Conservation (phyloP, 2,113 vertebrate species). For the Phylloscopus trochiloides region DNA sequence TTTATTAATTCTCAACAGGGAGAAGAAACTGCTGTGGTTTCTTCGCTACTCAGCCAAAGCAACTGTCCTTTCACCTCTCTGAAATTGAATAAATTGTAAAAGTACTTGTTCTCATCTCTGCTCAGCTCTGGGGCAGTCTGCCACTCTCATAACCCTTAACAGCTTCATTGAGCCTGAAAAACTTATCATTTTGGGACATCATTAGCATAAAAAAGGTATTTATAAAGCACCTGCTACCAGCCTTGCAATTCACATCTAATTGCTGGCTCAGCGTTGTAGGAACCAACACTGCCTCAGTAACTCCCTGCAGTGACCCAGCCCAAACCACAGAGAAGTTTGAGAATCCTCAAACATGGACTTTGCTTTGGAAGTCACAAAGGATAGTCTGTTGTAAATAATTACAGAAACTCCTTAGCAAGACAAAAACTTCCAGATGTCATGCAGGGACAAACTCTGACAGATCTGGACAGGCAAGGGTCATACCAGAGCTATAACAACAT, state of each 20-base stretch:
- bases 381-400: neutral
- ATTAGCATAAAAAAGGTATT: neutral
- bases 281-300: neutral
- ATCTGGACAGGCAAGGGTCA: neutral
- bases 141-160: neutral
- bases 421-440: neutral
- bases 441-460: neutral
- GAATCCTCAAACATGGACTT: fast-evolving
- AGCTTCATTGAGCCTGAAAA: constrained; percentile 33
- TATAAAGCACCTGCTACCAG: neutral
- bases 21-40: neutral
- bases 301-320: neutral
- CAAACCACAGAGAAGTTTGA: neutral
- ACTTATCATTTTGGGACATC: constrained; percentile 7
- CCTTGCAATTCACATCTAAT: neutral
- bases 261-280: neutral
- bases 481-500: fast-evolving
- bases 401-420: neutral
- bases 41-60: neutral
- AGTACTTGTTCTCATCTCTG: neutral
- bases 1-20: neutral
- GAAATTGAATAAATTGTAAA: neutral
- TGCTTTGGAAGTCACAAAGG: neutral
- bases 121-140: neutral
- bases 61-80: neutral